phyloP scores from a whole-genome alignment of 2,797 vertebrate species.

The Psittacula derbiana region DNA sequence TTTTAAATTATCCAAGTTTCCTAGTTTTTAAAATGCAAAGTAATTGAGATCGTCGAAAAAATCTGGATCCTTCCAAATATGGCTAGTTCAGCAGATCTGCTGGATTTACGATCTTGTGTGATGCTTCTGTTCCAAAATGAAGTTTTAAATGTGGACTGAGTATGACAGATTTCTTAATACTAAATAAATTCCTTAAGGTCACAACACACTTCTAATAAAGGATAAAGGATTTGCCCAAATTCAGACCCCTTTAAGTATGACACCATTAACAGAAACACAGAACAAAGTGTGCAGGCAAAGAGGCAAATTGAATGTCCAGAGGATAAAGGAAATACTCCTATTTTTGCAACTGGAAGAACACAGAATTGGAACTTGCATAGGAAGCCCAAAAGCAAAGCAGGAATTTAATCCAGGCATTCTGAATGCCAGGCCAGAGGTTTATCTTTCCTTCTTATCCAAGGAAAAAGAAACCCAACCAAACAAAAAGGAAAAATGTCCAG shows the following conservation, averaged over 20 bases:
- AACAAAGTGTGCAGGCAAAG: background rate
- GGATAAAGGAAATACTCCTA: background rate
- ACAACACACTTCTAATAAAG: background rate
- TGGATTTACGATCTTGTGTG: rapidly evolving
- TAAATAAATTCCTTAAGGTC: background rate
- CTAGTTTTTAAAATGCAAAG: background rate
- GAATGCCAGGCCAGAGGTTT: background rate
- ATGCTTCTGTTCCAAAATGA: background rate
- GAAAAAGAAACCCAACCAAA: background rate
- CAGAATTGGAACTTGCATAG: background rate
- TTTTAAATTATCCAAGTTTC: background rate
- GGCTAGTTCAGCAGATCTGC: background rate
- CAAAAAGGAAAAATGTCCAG: background rate
- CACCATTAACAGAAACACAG: background rate
- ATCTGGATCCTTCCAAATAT: background rate
- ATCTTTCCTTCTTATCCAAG: background rate
- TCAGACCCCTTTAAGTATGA: background rate
- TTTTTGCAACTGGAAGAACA: background rate
- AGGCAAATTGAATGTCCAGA: background rate
- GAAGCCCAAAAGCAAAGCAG: background rate
- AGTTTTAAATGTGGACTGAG: background rate
- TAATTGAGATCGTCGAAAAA: background rate
- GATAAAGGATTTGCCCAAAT: background rate
- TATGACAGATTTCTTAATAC: background rate
- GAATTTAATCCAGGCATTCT: background rate